Conservation (phyloP, 2,888 invertebrate genomes). For the Sarcophaga rosellei region DNA sequence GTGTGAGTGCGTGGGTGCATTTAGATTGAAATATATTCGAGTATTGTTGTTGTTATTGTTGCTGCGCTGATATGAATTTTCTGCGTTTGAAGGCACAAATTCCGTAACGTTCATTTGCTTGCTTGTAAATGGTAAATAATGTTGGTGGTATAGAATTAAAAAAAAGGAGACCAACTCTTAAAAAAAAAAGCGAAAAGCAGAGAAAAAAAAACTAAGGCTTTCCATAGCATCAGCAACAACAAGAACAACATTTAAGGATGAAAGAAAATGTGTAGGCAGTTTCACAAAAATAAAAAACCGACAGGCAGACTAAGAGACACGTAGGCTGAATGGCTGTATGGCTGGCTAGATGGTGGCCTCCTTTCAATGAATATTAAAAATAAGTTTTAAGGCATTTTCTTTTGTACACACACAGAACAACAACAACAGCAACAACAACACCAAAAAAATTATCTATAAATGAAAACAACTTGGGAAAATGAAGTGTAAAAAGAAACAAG, state of each 20-base stretch:
- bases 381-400: slow-evolving; percentile 40
- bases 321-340: background rate
- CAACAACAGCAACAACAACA: background rate
- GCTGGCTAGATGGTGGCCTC: slow-evolving; percentile 11
- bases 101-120: slow-evolving; percentile 40
- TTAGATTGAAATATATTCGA: background rate
- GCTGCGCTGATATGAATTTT: slow-evolving; percentile 52
- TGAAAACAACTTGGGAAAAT: slow-evolving; percentile 32
- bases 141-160: background rate
- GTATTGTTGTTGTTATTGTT: background rate
- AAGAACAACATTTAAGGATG: too few relatives aligned
- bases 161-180: background rate
- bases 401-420: slow-evolving; percentile 10
- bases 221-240: background rate
- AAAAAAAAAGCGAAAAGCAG: background rate
- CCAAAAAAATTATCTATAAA: background rate
- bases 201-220: slow-evolving; percentile 11
- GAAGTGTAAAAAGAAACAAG: slow-evolving; percentile 31
- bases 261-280: slow-evolving; percentile 22
- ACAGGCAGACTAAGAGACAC: background rate
- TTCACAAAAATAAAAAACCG: background rate
- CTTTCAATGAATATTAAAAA: slow-evolving; percentile 40
- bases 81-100: slow-evolving; percentile 48
- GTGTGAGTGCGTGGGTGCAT: background rate
- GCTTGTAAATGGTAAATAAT: slow-evolving; percentile 25